Conservation (phyloP, 2,797 vertebrate genomes). For the Falco novaeseelandiae region DNA sequence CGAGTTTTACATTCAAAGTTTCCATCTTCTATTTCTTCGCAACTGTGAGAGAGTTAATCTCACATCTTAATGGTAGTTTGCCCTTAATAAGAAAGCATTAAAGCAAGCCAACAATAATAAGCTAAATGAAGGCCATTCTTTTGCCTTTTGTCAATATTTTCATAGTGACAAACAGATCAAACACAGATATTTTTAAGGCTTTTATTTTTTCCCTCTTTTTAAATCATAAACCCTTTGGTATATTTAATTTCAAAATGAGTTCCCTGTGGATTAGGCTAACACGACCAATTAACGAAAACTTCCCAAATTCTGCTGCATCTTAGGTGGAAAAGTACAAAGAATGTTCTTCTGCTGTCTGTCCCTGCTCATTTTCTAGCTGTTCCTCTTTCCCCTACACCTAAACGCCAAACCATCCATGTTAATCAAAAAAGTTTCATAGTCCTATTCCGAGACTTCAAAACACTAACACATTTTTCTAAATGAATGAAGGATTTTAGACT, state of each 20-base stretch:
- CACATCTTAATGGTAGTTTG: constrained; percentile 20
- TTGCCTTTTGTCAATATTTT: constrained; percentile 59
- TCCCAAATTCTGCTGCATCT: not conserved
- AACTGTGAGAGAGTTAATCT: constrained; percentile 48
- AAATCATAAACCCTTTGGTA: constrained; percentile 26
- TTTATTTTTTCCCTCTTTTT: not conserved
- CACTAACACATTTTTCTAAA: not conserved
- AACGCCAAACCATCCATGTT: not conserved
- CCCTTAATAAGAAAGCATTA: constrained; percentile 27
- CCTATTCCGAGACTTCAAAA: not conserved
- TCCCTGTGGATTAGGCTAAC: constrained; percentile 29
- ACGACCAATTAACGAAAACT: not conserved
- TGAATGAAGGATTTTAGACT: not conserved
- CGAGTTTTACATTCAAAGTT: not conserved
- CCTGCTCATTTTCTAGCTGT: not conserved
- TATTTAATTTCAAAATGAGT: constrained; percentile 61
- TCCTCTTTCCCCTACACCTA: not conserved
- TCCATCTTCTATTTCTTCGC: not conserved
- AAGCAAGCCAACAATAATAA: constrained; percentile 36
- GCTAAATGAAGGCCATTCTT: constrained; percentile 38
- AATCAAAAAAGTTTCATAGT: not conserved
- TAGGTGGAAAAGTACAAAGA: constrained; percentile 13
- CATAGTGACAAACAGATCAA: constrained; percentile 21
- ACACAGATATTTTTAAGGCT: not conserved
- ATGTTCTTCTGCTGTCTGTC: not conserved